A percentile compares a stretch with the other conserved stretches of the same genome.
These are phyloP conservation scores for Palaemon carinicauda DNA, from an alignment of 1,140 invertebrate genomes.

Conservation along the genomic window DNA sequence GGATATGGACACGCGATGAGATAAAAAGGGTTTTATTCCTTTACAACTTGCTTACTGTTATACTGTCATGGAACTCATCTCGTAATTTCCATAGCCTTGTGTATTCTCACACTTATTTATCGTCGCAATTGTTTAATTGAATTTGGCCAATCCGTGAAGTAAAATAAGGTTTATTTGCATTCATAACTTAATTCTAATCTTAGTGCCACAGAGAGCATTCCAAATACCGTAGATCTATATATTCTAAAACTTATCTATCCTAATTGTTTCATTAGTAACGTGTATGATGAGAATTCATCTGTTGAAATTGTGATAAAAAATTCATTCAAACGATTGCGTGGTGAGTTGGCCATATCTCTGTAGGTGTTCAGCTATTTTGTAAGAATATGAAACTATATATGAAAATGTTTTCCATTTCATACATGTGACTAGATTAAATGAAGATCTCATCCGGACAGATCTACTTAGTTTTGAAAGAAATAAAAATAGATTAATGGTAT, in stretches of 20 bases:
- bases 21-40: no score
- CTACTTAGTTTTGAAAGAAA: neutral
- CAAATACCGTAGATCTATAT: no score
- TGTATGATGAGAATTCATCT: neutral
- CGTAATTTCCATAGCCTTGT: neutral
- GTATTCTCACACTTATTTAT: neutral
- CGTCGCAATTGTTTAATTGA: neutral
- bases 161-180: no score
- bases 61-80: no score
- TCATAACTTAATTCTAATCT: no score
- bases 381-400: neutral
- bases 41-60: no score
- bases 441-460: neutral
- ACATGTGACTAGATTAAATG: no score
- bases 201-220: no score
- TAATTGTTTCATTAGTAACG: neutral
- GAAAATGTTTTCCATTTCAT: neutral
- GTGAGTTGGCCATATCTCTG: neutral
- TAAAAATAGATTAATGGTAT: conserved; percentile 18
- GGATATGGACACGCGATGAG: neutral
- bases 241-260: no score
- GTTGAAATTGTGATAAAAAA: neutral
- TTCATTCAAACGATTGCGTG: neutral
- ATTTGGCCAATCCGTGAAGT: no score
- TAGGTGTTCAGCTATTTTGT: neutral